These are phyloP conservation scores for Drosophila tripunctata DNA, from an alignment of 2,888 invertebrate species.

Conservation along the genomic window DNA sequence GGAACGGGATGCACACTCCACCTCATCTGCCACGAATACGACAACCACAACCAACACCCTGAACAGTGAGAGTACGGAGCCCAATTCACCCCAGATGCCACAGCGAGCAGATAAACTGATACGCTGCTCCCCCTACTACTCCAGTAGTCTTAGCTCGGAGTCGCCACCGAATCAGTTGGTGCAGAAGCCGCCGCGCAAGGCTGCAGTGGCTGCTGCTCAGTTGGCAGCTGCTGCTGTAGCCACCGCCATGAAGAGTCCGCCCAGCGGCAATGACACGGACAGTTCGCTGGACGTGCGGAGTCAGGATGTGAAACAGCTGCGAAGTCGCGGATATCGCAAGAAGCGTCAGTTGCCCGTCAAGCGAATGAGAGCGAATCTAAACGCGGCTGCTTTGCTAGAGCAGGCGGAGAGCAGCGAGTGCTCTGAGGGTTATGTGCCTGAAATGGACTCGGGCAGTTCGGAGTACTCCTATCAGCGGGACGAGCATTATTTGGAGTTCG, in stretches of 20 bases:
- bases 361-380: slow-evolving; percentile 79
- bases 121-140: slow-evolving; percentile 90
- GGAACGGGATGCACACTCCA: slow-evolving; percentile 80
- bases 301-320: slow-evolving; percentile 88
- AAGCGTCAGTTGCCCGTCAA: slow-evolving; percentile 86
- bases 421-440: slow-evolving; percentile 89
- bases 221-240: slow-evolving; percentile 42
- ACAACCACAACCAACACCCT: slow-evolving; percentile 85
- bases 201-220: slow-evolving; percentile 86
- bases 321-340: slow-evolving; percentile 88
- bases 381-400: slow-evolving; percentile 81
- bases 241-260: slow-evolving; percentile 88
- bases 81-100: slow-evolving; percentile 82
- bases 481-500: slow-evolving; percentile 83
- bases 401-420: slow-evolving; percentile 87
- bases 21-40: slow-evolving; percentile 81
- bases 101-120: slow-evolving; percentile 85
- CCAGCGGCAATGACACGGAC: slow-evolving; percentile 90
- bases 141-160: slow-evolving; percentile 90
- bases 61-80: slow-evolving; percentile 85
- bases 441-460: slow-evolving; percentile 87
- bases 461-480: slow-evolving; percentile 86
- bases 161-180: slow-evolving; percentile 88
- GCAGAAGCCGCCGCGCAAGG: slow-evolving; percentile 88
- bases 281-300: slow-evolving; percentile 88